Evolutionary conservation across 1,140 invertebrate genomes (phyloP), one percentile per base, ranked within the genome.

Genomic region (Bombus breviceps): DNA sequence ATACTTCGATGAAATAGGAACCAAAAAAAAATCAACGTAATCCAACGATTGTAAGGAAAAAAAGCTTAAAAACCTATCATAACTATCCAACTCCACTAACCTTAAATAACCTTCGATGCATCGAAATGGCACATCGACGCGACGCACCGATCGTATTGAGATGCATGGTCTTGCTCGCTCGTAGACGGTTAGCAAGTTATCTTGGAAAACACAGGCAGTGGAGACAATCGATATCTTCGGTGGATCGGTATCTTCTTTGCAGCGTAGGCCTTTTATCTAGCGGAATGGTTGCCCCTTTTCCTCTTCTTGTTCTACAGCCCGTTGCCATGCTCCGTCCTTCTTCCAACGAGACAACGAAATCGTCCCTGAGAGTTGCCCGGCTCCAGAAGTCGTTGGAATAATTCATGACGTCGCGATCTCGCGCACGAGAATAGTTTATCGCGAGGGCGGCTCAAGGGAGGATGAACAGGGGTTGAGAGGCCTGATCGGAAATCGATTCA

Each of bases 381-480:
- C 82, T 88, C 87, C 80, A 78, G 76, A 59, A 85, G 75, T 81
- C 86, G 80, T 83, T 89, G 81, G 90, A 93, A 94, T 93, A 93
- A 93, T 93, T 93, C 92, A 94, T 93, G 92, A 94, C 89, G 89
- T 88, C 86, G 90, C 88, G 87, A 92, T 92, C 90, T 88, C 85
- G 66, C 83, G 88, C 88, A 83, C 87, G 86, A 85, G 90, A 92
- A 92, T 93, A 91, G 91, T 93, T 94, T 93, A 92, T 91, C 89
- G 89, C 82, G 77, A 39, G 59, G 69, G 62, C 47, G 41, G 43
- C 47, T 9, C 43, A 34, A 25, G 34, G 41, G 25, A 3, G 10
- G 28, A 43, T 12, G 68, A 39, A 28, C 28, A 43, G n/a, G 57
- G 75, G 28, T 39, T 69, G 69, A 47, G n/a, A 73, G 34, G 59